Evolutionary conservation across 2,888 invertebrate species (phyloP).

Genomic region (Adela reaumurella): DNA sequence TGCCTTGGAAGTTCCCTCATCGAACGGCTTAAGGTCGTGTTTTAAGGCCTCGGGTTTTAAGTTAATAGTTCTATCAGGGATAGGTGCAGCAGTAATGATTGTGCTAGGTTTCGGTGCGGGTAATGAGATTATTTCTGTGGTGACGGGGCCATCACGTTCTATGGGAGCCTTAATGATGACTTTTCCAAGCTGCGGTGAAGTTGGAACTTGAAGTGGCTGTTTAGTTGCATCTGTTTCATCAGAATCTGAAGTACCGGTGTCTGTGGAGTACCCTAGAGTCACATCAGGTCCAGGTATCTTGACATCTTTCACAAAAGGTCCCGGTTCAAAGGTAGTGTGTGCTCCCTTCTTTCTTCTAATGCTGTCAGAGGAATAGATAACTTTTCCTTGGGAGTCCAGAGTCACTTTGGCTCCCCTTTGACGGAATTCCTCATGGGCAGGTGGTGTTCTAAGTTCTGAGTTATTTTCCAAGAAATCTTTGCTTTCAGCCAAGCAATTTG

Average conservation of each 20-base stretch:
- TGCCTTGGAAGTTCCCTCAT: conserved; percentile 45
- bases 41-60: conserved; percentile 22
- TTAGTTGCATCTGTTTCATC: conserved; percentile 10
- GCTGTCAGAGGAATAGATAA: conserved; percentile 85
- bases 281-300: conserved; percentile 31
- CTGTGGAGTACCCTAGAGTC: conserved; percentile 38
- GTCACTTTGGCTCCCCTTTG: conserved; percentile 74
- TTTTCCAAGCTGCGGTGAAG: conserved; percentile 65
- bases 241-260: conserved; percentile 15
- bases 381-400: conserved; percentile 81
- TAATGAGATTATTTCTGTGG: conserved; percentile 56
- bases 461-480: conserved; percentile 41
- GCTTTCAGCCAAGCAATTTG: conserved; percentile 45
- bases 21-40: conserved; percentile 38
- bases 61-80: conserved; percentile 30
- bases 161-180: conserved; percentile 57
- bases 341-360: conserved; percentile 74
- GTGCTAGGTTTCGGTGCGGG: conserved; percentile 57
- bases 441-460: conserved; percentile 27
- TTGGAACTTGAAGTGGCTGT: conserved; percentile 29
- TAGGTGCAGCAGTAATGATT: conserved; percentile 58
- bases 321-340: conserved; percentile 84
- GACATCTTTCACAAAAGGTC: conserved; percentile 74
- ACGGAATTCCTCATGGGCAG: conserved; percentile 39
- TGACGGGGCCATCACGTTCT: conserved; percentile 36